These are phyloP conservation scores for Limenitis camilla DNA, from an alignment of 2,888 invertebrate genomes.

Conservation along the genomic window DNA sequence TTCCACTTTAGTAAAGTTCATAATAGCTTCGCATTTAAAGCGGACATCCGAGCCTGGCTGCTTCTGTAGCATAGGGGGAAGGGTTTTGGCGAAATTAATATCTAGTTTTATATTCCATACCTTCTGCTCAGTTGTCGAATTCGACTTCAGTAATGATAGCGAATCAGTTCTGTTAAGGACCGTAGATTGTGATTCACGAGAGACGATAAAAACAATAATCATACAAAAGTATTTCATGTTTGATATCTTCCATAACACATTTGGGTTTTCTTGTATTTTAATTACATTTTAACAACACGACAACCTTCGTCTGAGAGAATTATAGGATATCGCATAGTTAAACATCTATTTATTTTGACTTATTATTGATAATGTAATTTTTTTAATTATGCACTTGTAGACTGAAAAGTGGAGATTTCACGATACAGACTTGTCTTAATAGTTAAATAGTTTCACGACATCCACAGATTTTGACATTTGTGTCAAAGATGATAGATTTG, in stretches of 20 bases:
- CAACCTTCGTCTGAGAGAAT: too few relatives aligned
- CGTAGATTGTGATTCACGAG: slow-evolving; percentile 44
- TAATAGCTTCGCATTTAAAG: slow-evolving; percentile 61
- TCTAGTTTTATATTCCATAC: slow-evolving; percentile 65
- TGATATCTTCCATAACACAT: slow-evolving; percentile 58
- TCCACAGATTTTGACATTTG: too few relatives aligned
- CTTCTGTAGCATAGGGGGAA: slow-evolving; percentile 46
- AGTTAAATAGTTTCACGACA: too few relatives aligned
- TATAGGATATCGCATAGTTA: too few relatives aligned
- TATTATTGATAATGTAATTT: too few relatives aligned
- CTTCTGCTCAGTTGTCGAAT: slow-evolving; percentile 54
- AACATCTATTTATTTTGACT: too few relatives aligned
- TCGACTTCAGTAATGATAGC: slow-evolving; percentile 42
- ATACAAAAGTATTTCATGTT: slow-evolving; percentile 62
- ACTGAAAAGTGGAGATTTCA: too few relatives aligned
- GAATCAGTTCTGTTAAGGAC: slow-evolving; percentile 44
- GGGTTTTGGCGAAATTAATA: slow-evolving; percentile 59
- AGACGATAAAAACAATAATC: slow-evolving; percentile 55
- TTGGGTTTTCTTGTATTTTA: too few relatives aligned
- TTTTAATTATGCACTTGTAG: too few relatives aligned
- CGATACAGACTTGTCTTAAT: too few relatives aligned
- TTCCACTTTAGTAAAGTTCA: slow-evolving; percentile 63
- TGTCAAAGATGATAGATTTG: too few relatives aligned
- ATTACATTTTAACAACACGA: too few relatives aligned
- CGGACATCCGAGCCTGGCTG: slow-evolving; percentile 46